A percentile compares a stretch with the other conserved stretches of the same genome.
Evolutionary conservation across 2,113 vertebrate species (phyloP).

Genomic region (Pao palembangensis): DNA sequence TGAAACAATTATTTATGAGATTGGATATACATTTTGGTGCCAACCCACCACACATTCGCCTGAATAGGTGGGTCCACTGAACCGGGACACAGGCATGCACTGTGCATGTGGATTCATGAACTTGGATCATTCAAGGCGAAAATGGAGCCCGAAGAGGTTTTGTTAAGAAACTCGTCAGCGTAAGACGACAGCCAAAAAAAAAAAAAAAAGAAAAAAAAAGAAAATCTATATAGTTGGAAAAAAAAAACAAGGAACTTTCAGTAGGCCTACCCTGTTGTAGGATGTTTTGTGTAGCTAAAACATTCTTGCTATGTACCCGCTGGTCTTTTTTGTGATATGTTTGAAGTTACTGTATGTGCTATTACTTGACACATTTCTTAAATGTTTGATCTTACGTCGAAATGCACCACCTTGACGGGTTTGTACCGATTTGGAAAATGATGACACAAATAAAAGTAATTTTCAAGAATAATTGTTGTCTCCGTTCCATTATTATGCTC

Average conservation of each 20-base stretch:
- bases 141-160: constrained; percentile 41
- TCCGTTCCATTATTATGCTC: constrained; percentile 17
- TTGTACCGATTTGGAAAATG: constrained; percentile 90
- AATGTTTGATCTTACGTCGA: constrained; percentile 93
- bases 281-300: constrained; percentile 99
- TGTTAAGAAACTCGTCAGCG: constrained; percentile 73
- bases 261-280: constrained; percentile 85
- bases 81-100: constrained; percentile 57
- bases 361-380: constrained; percentile 97
- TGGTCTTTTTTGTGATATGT: constrained; percentile 97
- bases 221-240: constrained; percentile 16
- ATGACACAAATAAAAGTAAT: constrained; percentile 87
- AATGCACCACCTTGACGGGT: constrained; percentile 88
- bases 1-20: constrained; percentile 65
- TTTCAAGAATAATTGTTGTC: constrained; percentile 83
- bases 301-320: constrained; percentile 91
- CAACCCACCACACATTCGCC: constrained; percentile 49
- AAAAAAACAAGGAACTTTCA: constrained; percentile 67
- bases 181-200: constrained; percentile 72
- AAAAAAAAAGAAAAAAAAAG: constrained; percentile 55
- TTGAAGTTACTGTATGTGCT: constrained; percentile 99
- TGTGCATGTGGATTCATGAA: constrained; percentile 67
- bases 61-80: constrained; percentile 28
- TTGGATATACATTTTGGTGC: constrained; percentile 45
- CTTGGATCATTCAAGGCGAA: constrained; percentile 55